These are phyloP conservation scores for Macroglossus sobrinus DNA, from an alignment of 2,113 vertebrate genomes.

Conservation along the genomic window DNA sequence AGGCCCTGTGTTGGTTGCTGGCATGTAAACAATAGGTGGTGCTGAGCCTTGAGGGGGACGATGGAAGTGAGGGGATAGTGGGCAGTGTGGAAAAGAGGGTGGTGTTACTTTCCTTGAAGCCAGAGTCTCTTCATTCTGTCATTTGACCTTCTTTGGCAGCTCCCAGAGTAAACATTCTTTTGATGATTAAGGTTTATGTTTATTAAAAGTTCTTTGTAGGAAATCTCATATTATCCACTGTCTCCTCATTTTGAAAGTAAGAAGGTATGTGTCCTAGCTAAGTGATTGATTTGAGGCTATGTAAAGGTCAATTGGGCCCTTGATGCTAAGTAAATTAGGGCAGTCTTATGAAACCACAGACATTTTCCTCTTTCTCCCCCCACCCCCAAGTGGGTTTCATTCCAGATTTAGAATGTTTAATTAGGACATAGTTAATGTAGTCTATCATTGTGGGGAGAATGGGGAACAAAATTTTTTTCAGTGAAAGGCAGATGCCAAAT, in stretches of 20 bases:
- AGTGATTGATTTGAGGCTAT: constrained; percentile 39
- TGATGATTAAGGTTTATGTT: constrained; percentile 27
- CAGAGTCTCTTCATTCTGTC: neutral
- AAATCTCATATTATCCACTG: constrained; percentile 3
- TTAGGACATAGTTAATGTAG: constrained; percentile 59
- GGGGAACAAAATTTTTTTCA: neutral
- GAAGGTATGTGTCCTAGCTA: neutral
- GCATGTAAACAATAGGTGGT: neutral
- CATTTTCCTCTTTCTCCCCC: neutral
- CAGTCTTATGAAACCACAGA: constrained; percentile 27
- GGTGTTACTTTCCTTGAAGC: neutral
- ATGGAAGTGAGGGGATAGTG: neutral
- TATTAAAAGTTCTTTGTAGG: constrained; percentile 13
- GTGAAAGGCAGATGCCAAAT: neutral
- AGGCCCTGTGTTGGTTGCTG: neutral
- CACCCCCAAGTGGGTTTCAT: constrained; percentile 25
- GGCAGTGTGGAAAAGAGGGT: neutral
- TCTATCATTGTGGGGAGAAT: constrained; percentile 41
- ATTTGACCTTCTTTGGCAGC: neutral
- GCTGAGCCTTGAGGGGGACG: rapidly evolving
- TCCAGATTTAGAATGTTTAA: constrained; percentile 71
- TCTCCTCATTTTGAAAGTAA: constrained; percentile 19
- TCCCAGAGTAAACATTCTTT: neutral
- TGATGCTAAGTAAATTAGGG: constrained; percentile 56
- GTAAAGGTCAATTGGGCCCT: constrained; percentile 36